Percentiles rank a stretch among this genome's conserved stretches.
Conservation (phyloP, 2,113 vertebrate genomes). For the Sardina pilchardus region DNA sequence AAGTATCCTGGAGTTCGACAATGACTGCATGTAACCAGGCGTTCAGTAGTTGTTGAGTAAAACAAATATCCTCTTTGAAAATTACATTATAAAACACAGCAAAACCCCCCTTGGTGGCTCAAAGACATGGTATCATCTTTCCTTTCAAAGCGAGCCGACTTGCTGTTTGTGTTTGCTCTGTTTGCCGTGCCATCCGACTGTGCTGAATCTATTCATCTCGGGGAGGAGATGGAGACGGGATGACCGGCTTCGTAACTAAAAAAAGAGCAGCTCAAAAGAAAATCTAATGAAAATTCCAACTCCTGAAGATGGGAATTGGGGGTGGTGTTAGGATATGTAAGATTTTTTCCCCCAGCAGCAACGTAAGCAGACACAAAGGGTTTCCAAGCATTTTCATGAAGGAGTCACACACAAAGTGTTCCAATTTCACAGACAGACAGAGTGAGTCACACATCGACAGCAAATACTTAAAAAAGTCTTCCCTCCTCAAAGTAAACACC, state of each 20-base stretch:
- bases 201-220: conserved; percentile 20
- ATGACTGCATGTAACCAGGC: neutral
- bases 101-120: neutral
- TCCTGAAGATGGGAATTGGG: neutral
- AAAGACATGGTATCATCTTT: neutral
- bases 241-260: conserved; percentile 11
- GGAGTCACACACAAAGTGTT: conserved; percentile 22
- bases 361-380: neutral
- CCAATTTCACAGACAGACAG: conserved; percentile 21
- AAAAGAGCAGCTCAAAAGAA: conserved; percentile 16
- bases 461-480: conserved; percentile 4
- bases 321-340: neutral
- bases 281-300: neutral
- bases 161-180: conserved; percentile 4
- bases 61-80: neutral
- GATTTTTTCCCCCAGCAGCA: conserved; percentile 1
- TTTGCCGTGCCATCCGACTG: conserved; percentile 1
- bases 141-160: neutral
- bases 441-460: conserved; percentile 8
- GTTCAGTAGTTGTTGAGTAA: neutral
- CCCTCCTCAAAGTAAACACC: neutral
- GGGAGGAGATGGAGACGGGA: conserved; percentile 21
- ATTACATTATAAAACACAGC: neutral
- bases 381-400: conserved; percentile 2
- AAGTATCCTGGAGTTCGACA: neutral